Base-by-base conservation (phyloP, 1,140 invertebrate genomes). In the Reticulitermes speratus region DNA sequence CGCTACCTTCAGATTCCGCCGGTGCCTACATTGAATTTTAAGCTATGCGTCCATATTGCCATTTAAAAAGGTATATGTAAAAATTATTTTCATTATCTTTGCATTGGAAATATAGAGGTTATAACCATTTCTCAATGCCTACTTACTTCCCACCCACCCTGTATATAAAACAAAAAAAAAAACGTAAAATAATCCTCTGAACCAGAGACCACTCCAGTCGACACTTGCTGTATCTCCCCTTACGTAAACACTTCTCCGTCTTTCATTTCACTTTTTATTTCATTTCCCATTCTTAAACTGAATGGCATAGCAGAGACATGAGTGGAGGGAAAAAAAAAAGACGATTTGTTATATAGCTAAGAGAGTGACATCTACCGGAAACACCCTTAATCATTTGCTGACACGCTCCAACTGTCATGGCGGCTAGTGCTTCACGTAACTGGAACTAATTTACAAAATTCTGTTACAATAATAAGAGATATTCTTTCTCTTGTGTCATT, bases 291-390 rank as follows among this genome's bases (percentile, higher is more conserved):
- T 75, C 65, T 75, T 75, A 75, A 75, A 75, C 0, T 30, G 65
- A 75, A 75, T 75, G n/a, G 65, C 65, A 75, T 75, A 75, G 65
- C 65, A 75, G 7, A 75, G 65, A 14, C 14, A 75, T 23, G 65
- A 75, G 8, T n/a, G 7, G n/a, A 30, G 65, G 9, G 19, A 55
- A 55, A 55, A 55, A 55, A 75, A 30, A 21, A 21, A 21, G 52
- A 21, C 16, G 52, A 55, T 55, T 55, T n/a, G 65, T 75, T 75
- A 75, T 75, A n/a, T 8, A 75, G 65, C 65, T 30, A 75, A 75
- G 65, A 75, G 65, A 75, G 65, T 75, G 65, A 75, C 65, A 75
- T 75, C 65, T 75, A 75, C 65, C 65, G 65, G 65, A 75, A 75
- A 75, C 65, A 75, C 65, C 65, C 65, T 75, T 75, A 75, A 75